phyloP scores from a whole-genome alignment of 2,797 vertebrate genomes.

The Karalla daura region DNA sequence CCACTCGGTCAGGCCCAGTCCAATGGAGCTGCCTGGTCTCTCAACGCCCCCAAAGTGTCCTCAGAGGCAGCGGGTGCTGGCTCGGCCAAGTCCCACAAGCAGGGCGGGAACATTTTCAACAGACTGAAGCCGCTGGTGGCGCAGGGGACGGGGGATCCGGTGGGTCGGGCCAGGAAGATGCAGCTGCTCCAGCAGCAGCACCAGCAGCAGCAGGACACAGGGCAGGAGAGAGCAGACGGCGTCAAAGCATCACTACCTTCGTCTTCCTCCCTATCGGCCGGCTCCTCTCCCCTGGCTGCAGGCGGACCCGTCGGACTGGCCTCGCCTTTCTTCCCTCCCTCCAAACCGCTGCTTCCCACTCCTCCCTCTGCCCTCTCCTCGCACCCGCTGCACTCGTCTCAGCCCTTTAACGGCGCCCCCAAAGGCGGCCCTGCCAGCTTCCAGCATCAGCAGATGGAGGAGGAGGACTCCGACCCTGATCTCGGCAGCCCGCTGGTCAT shows the following conservation, averaged over 20 bases:
- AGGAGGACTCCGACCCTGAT: constrained; percentile 74
- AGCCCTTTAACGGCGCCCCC: constrained; percentile 82
- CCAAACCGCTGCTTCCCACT: constrained; percentile 77
- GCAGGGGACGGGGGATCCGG: constrained; percentile 83
- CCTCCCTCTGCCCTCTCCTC: constrained; percentile 75
- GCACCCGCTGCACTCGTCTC: constrained; percentile 77
- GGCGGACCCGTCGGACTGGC: constrained; percentile 71
- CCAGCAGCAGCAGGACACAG: constrained; percentile 82
- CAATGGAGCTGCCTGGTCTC: constrained; percentile 83
- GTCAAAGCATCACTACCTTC: constrained; percentile 74
- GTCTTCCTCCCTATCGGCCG: constrained; percentile 66
- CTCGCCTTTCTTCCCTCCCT: constrained; percentile 81
- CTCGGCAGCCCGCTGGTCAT: constrained; percentile 81
- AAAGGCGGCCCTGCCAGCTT: constrained; percentile 75
- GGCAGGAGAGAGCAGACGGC: constrained; percentile 75
- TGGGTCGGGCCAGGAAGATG: constrained; percentile 85
- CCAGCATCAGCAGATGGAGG: constrained; percentile 73
- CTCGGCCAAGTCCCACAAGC: constrained; percentile 77
- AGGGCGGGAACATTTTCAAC: constrained; percentile 84
- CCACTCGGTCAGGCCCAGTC: constrained; percentile 79
- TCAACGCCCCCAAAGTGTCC: constrained; percentile 79
- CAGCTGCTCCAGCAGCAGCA: constrained; percentile 85
- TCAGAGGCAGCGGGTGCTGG: constrained; percentile 69
- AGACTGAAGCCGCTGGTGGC: constrained; percentile 86
- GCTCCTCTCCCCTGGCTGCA: constrained; percentile 67